Evolutionary conservation across 2,888 invertebrate species (phyloP).

Genomic region (Lepidochrysops patricia): DNA sequence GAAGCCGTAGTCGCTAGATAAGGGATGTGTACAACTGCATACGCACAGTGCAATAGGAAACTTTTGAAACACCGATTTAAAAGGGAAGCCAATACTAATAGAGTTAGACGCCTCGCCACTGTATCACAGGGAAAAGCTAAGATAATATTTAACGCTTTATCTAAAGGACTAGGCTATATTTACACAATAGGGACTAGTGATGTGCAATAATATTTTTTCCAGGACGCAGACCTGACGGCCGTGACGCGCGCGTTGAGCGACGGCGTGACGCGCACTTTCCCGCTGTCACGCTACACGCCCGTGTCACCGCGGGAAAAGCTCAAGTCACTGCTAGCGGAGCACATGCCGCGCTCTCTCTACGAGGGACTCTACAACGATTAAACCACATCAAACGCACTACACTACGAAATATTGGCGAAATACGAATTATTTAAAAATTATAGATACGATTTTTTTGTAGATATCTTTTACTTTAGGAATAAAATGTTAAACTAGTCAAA

Average conservation of each 20-base stretch:
- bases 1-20: no score
- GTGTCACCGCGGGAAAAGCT: conserved; percentile 85
- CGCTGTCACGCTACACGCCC: conserved; percentile 87
- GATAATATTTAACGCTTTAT: no score
- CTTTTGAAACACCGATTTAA: no score
- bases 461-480: not conserved
- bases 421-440: not conserved
- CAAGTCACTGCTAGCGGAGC: conserved; percentile 86
- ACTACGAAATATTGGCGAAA: not conserved
- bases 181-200: not conserved
- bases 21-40: no score
- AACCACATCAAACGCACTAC: conserved; percentile 19
- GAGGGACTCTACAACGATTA: conserved; percentile 80
- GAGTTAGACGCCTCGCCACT: no score
- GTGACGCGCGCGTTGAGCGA: conserved; percentile 85
- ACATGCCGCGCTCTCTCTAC: conserved; percentile 86
- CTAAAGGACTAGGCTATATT: not conserved
- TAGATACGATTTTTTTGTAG: not conserved
- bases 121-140: no score
- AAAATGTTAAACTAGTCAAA: no score
- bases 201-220: conserved; percentile 29
- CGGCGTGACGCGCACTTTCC: conserved; percentile 86
- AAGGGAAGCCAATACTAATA: no score
- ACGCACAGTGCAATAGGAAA: no score
- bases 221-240: conserved; percentile 85